phyloP scores from a whole-genome alignment of 2,113 vertebrate genomes.

The Albula glossodonta region DNA sequence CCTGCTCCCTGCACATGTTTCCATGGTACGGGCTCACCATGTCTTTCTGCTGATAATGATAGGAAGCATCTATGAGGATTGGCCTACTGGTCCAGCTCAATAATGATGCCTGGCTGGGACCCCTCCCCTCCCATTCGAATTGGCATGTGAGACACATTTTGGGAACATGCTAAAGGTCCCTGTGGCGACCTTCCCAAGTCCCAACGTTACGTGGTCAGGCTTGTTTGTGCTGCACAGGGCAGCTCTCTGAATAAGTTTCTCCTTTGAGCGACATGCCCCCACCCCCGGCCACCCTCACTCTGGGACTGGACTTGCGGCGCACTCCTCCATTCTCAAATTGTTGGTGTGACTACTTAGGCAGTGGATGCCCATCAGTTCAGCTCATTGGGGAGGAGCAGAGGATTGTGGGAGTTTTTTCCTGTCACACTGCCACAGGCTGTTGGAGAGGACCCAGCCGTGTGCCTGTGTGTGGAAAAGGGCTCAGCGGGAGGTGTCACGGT shows the following conservation, averaged over 20 bases:
- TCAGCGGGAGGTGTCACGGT: background rate
- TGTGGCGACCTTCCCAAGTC: too few relatives aligned
- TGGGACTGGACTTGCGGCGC: background rate
- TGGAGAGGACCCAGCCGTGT: background rate
- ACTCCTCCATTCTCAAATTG: background rate
- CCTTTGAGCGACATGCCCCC: background rate
- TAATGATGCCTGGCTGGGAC: background rate
- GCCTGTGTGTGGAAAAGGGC: background rate
- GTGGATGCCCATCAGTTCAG: background rate
- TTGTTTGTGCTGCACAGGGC: background rate
- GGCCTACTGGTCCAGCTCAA: background rate
- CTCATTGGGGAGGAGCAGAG: background rate
- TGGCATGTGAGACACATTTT: too few relatives aligned
- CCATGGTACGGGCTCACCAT: background rate
- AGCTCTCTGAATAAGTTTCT: background rate
- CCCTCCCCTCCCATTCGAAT: background rate
- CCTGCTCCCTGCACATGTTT: background rate
- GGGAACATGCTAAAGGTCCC: too few relatives aligned
- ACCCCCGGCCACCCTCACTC: background rate
- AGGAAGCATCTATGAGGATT: background rate
- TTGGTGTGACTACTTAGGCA: background rate
- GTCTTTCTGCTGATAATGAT: background rate
- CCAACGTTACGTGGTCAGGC: background rate
- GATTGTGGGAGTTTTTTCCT: background rate
- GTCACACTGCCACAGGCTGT: background rate